Conservation (phyloP, 2,888 invertebrate species). For the Dermolepida albohirtum region DNA sequence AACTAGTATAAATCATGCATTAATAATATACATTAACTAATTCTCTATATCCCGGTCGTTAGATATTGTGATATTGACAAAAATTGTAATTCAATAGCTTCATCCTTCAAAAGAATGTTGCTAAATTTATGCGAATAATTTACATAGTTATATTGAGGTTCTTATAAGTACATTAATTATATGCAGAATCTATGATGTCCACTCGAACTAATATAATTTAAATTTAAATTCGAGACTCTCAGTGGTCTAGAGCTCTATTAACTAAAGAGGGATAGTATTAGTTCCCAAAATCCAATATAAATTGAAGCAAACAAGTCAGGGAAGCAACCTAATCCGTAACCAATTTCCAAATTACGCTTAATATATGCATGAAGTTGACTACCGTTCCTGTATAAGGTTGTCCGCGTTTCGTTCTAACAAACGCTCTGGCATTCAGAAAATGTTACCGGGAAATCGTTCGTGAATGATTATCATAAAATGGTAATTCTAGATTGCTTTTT, state of each 20-base stretch:
- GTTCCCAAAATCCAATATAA: slow-evolving; percentile 12
- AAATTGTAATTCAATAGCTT: too few relatives aligned
- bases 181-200: slow-evolving; percentile 4
- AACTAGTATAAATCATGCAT: too few relatives aligned
- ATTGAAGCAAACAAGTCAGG: slow-evolving; percentile 1
- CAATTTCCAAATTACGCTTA: slow-evolving; percentile 20
- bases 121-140: too few relatives aligned
- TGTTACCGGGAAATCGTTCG: slow-evolving; percentile 13
- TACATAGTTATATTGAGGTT: too few relatives aligned
- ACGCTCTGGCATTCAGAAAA: slow-evolving; percentile 1
- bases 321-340: slow-evolving; percentile 17
- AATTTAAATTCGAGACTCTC: slow-evolving; percentile 22
- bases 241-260: not conserved
- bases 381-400: not conserved
- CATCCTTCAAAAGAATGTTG: too few relatives aligned
- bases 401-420: slow-evolving; percentile 2
- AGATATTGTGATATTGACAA: too few relatives aligned
- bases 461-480: slow-evolving; percentile 31
- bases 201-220: slow-evolving; percentile 16
- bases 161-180: slow-evolving; percentile 8
- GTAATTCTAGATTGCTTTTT: slow-evolving; percentile 27
- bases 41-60: too few relatives aligned
- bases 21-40: too few relatives aligned
- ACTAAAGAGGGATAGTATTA: not conserved
- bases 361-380: slow-evolving; percentile 35